Evolutionary conservation across 1,140 invertebrate genomes (phyloP).

Genomic region (Pseudomyrmex sp.): DNA sequence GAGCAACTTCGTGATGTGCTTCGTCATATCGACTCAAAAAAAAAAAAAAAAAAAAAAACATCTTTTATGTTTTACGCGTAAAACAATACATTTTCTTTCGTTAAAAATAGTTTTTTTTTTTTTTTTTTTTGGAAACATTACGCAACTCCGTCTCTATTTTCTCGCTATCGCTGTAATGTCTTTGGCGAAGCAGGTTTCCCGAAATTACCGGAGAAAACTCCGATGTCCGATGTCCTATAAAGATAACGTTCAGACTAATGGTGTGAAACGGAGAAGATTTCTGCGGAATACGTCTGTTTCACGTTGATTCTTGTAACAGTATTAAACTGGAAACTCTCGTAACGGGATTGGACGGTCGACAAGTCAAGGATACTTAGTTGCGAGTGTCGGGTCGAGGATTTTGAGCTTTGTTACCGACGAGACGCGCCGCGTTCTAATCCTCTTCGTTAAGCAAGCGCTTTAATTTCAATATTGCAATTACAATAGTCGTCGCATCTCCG

Average conservation of each 20-base stretch:
- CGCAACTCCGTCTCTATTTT: neutral
- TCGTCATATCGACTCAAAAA: too few species aligned
- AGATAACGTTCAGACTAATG: constrained; percentile 46
- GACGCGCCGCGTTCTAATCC: constrained; percentile 50
- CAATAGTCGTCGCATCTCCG: constrained; percentile 16
- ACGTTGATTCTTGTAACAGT: constrained; percentile 64
- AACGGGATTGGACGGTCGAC: constrained; percentile 66
- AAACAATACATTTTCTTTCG: neutral
- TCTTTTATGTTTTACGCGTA: neutral
- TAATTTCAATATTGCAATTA: constrained; percentile 42
- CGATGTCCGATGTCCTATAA: constrained; percentile 24
- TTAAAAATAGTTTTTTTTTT: neutral
- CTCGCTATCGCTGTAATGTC: neutral
- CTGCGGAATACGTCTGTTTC: constrained; percentile 43
- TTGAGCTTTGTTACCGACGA: constrained; percentile 53
- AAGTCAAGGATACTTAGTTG: constrained; percentile 67
- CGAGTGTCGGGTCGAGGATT: constrained; percentile 60
- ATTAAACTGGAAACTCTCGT: constrained; percentile 67
- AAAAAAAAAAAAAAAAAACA: too few species aligned
- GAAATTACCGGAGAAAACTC: neutral
- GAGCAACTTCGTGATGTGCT: too few species aligned
- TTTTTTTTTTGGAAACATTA: neutral
- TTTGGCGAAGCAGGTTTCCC: neutral
- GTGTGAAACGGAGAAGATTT: constrained; percentile 45
- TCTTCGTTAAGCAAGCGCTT: constrained; percentile 59